Evolutionary conservation across 2,797 vertebrate genomes (phyloP), one percentile per base, ranked within the genome.

Genomic region (Onychomys torridus): DNA sequence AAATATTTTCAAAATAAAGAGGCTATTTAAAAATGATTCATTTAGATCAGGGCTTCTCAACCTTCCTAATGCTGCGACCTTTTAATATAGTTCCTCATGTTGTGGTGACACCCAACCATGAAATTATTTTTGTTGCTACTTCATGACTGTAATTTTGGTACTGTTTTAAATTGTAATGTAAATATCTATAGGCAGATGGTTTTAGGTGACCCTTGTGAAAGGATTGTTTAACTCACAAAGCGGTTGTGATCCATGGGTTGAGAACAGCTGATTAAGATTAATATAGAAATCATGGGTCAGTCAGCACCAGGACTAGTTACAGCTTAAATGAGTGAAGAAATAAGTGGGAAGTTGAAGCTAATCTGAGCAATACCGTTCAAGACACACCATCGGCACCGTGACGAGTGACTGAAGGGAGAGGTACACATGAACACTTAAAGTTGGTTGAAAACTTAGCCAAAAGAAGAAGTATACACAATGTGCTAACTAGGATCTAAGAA

Each of bases 251-350:
- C 57, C 57, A 59, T 17, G 5, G 57, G 57, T 21, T 59, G 57
- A 59, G 57, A 59, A 59, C 57, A 3, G 21, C 3, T 59, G 59
- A 61, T 61, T 61, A 23, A 25, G 78, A 25, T 81, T 81, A 34
- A 37, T 23, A 25, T 98, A 99, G 96, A 99, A 99, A 99, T 98
- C 81, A 98, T 98, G 98, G 97, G 96, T 98, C 97, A 98, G 98
- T 99, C 98, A 98, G 98, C 98, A 97, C 98, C 89, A 98, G 96
- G 98, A 98, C 98, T 98, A 98, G 97, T 97, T 88, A 97, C 97
- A 98, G 98, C 97, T 99, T 99, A 96, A 98, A 98, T 97, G 97
- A 98, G 73, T 98, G 97, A 98, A 89, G 96, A 98, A 98, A 55
- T 79, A 55, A 79, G 98, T 97, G 96, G 94, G 89, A 98, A 98